Percentiles rank a stretch among this genome's conserved stretches.
phyloP scores from a whole-genome alignment of 1,140 invertebrate species.

The Contarinia nasturtii region DNA sequence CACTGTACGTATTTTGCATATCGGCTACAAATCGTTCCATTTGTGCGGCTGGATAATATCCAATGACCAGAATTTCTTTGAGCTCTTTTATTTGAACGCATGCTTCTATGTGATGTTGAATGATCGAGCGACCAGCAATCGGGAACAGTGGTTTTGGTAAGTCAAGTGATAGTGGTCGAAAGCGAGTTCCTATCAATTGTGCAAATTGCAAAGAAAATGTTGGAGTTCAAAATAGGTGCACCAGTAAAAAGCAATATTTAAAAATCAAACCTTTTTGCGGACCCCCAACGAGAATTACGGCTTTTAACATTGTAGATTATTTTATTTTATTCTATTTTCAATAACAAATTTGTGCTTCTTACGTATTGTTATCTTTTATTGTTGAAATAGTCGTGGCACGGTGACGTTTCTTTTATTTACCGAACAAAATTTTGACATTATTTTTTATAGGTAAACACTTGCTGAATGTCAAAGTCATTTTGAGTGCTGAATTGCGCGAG shows the following conservation, averaged over 20 bases:
- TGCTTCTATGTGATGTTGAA: slow-evolving; percentile 95
- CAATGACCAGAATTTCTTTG: slow-evolving; percentile 84
- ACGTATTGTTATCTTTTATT: too few relatives aligned
- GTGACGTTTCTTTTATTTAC: neutral
- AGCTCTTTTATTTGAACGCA: slow-evolving; percentile 60
- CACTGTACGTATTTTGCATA: slow-evolving; percentile 62
- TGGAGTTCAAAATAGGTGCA: neutral
- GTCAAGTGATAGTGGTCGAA: slow-evolving; percentile 89
- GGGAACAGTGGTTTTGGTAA: slow-evolving; percentile 95
- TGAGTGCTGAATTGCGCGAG: too few relatives aligned
- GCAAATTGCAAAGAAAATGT: neutral
- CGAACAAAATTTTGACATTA: neutral
- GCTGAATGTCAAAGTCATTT: too few relatives aligned
- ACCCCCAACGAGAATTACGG: slow-evolving; percentile 55
- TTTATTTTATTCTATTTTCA: neutral
- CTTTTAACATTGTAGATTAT: slow-evolving; percentile 37
- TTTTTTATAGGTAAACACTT: neutral
- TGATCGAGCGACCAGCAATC: slow-evolving; percentile 80
- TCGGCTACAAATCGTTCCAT: slow-evolving; percentile 68
- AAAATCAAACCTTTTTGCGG: slow-evolving; percentile 63
- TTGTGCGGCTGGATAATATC: slow-evolving; percentile 70
- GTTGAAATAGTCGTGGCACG: neutral
- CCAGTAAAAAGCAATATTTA: neutral
- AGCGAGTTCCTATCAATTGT: slow-evolving; percentile 63
- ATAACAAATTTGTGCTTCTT: neutral